Evolutionary conservation across 1,140 invertebrate genomes (phyloP), one percentile per base, ranked within the genome.

Genomic region (Bilobella aurantiaca): DNA sequence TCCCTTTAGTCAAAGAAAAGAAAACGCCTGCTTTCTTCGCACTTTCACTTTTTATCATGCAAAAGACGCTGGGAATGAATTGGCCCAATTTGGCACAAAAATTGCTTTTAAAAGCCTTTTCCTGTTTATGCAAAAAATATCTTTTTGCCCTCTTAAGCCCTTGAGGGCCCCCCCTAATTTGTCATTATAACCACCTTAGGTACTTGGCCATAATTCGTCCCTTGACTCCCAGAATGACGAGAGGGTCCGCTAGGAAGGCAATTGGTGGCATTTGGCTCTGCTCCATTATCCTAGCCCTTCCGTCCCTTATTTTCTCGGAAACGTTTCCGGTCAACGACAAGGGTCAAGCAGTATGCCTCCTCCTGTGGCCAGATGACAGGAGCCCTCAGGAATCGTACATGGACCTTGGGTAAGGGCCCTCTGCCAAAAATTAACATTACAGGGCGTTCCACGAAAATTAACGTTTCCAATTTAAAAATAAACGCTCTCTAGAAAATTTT

Each of bases 151-250:
- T n/a, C n/a, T 57, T 16, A 37, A 47, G 27, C 2, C 37, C 18
- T 25, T 21, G 34, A 42, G 18, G 34, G 34, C 34, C 18, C 34
- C 34, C 34, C 18, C 34, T 42, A n/a, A n/a, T n/a, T n/a, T n/a
- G n/a, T n/a, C n/a, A n/a, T n/a, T n/a, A n/a, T n/a, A n/a, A n/a
- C n/a, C n/a, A n/a, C 34, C 34, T 12, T 81, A 96, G 93, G 77
- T 95, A 94, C 75, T 85, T 92, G 77, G 93, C 93, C 5, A 95
- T 96, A 63, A 89, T 96, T 34, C 82, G 90, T 73, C 93, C 93
- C 1, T 81, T 96, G 65, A 83, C 89, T 68, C 89, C 89, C 8
- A 80, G 91, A 60, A 89, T 92, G 82, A 89, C 90, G 1, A 85
- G 87, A 66, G 82, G 82, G 1, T 84, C 84, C 53, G 90, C 91